Base-by-base conservation (phyloP, 2,113 vertebrate species). In the Tragelaphus scriptus region DNA sequence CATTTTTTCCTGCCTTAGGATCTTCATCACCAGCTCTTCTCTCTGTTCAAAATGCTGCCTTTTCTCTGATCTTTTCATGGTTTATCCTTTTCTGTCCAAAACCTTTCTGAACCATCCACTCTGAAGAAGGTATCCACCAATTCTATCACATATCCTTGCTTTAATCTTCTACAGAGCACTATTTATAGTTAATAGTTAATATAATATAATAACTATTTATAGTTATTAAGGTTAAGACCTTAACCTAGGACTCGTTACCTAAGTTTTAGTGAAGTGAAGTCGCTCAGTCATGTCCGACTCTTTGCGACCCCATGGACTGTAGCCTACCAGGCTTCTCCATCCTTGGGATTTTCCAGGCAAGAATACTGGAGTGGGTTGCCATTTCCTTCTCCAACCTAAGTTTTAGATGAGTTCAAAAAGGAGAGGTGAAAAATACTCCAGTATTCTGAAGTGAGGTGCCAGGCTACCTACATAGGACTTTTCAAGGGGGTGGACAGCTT, bases 321-420 rank as follows among this genome's bases (percentile, higher is more conserved):
- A 44, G 44, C 6, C 44, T 44, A 44, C 44, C 44, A 44, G 44
- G 6, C 44, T 44, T 44, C 44, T 44, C 44, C 44, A 44, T 44
- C 44, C 44, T 6, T 44, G 44, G 44, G 44, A 44, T 44, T 44
- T 44, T 44, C 44, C 44, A 44, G 44, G 44, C 44, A 44, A 44
- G 44, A 6, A 44, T 44, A 44, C 44, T 44, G 44, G 44, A 44
- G 44, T 44, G 44, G 44, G 44, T 6, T 44, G 44, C 44, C 44
- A 44, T 44, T 44, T 44, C 44, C 44, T 44, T 44, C 44, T 44
- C 44, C 44, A 44, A 63, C 30, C 68, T 25, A 65, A 81, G 21
- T 47, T 87, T 85, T 59, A 55, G 17, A 14, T 56, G 61, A 95
- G 8, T 95, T 92, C 25, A 81, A 88, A 94, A 94, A 40, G 14